phyloP scores from a whole-genome alignment of 2,113 vertebrate genomes.

The Thamnaconus septentrionalis region DNA sequence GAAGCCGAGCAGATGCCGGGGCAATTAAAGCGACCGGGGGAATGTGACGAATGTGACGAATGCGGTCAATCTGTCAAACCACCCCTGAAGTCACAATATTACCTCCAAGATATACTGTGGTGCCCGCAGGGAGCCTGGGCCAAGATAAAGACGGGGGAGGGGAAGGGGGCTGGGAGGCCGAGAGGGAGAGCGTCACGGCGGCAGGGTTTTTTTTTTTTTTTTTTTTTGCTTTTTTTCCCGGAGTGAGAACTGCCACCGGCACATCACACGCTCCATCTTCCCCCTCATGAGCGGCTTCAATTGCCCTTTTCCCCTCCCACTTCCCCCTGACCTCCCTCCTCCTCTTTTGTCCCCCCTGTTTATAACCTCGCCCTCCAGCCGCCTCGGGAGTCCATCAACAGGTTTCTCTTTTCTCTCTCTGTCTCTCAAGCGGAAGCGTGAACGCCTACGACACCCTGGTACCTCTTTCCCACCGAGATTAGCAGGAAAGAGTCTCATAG shows the following conservation, averaged over 20 bases:
- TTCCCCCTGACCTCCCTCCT: conserved; percentile 37
- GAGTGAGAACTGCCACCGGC: conserved; percentile 9
- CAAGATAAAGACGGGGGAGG: conserved; percentile 60
- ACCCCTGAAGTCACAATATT: conserved; percentile 74
- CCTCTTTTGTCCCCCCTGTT: conserved; percentile 21
- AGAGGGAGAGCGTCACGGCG: conserved; percentile 19
- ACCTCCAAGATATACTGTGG: conserved; percentile 77
- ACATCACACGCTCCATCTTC: conserved; percentile 43
- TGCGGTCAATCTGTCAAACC: conserved; percentile 80
- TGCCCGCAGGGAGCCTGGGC: conserved; percentile 59
- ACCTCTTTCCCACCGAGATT: too few species aligned
- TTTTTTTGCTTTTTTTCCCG: conserved; percentile 32
- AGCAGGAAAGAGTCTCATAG: too few species aligned
- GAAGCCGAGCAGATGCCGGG: conserved; percentile 81
- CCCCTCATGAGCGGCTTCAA: conserved; percentile 52
- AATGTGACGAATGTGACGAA: conserved; percentile 73
- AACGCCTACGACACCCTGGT: conserved; percentile 42
- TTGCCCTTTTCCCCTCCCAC: conserved; percentile 57
- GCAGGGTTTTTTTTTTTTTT: conserved; percentile 35
- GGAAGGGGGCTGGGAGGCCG: not conserved
- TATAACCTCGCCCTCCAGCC: conserved; percentile 6
- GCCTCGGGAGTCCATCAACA: not conserved
- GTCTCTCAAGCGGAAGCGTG: conserved; percentile 44
- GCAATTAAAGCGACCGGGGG: conserved; percentile 76
- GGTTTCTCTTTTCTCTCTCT: conserved; percentile 26